Evolutionary conservation across 2,113 vertebrate genomes (phyloP).

Genomic region (Cynopterus brachyotis): DNA sequence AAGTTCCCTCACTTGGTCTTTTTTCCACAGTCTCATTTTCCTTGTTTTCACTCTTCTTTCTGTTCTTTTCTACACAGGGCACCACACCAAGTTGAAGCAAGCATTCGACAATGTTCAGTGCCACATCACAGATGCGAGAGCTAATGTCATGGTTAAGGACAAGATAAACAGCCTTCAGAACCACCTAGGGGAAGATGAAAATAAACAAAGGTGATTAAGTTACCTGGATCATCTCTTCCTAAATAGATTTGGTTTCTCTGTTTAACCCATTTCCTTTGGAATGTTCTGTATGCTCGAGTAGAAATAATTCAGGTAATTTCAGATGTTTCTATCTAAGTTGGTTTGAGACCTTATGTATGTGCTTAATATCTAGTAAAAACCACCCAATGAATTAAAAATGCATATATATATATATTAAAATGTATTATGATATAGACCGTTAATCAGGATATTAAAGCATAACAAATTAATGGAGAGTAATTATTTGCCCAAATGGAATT

Average conservation of each 20-base stretch:
- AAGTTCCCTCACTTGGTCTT: conserved; percentile 88
- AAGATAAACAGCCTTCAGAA: conserved; percentile 95
- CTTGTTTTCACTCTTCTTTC: conserved; percentile 93
- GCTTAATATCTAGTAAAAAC: background rate
- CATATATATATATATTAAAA: background rate
- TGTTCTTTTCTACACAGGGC: conserved; percentile 90
- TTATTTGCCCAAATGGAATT: conserved; percentile 7
- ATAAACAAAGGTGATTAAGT: conserved; percentile 29
- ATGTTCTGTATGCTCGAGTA: background rate
- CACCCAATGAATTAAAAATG: conserved; percentile 11
- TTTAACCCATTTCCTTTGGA: background rate
- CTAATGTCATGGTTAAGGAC: conserved; percentile 97
- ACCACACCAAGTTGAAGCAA: conserved; percentile 97
- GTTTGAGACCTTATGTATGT: background rate
- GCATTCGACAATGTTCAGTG: conserved; percentile 96
- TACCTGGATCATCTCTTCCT: background rate
- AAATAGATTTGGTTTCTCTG: background rate
- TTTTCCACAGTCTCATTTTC: conserved; percentile 89
- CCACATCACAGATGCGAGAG: conserved; percentile 97
- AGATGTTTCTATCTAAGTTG: background rate
- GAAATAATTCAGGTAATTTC: conserved; percentile 25
- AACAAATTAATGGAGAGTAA: background rate
- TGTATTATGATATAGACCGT: background rate
- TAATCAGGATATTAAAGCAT: background rate
- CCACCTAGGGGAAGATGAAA: conserved; percentile 84